A percentile compares a stretch with the other conserved stretches of the same genome.
Conservation (phyloP, 2,113 vertebrate genomes). For the Plecotus auritus region DNA sequence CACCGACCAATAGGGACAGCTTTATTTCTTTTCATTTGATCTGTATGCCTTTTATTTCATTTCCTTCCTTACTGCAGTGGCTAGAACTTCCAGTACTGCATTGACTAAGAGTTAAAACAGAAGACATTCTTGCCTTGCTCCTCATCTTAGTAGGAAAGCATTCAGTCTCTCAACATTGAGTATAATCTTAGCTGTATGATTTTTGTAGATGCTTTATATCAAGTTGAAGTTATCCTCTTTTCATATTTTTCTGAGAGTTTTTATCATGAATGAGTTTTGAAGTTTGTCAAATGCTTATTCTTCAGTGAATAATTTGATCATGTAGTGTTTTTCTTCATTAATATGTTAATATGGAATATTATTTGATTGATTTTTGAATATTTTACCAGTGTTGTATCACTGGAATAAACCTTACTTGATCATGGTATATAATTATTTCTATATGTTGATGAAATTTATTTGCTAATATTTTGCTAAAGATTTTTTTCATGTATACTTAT, state of each 20-base stretch:
- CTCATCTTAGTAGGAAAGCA: no score
- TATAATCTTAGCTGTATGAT: background rate
- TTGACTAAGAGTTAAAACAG: background rate
- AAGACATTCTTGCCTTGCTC: background rate
- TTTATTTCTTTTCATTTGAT: background rate
- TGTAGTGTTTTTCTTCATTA: background rate
- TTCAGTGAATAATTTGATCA: background rate
- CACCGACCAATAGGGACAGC: background rate
- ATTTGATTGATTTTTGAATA: background rate
- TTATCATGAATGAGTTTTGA: background rate
- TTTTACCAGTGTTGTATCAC: background rate
- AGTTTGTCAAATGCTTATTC: background rate
- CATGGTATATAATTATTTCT: background rate
- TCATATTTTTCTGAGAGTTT: background rate
- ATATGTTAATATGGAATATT: background rate
- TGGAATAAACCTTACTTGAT: background rate
- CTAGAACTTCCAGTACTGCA: background rate
- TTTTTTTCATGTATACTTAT: background rate
- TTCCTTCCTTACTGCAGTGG: background rate
- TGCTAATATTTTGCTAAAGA: background rate
- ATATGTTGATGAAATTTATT: background rate
- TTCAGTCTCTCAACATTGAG: background rate
- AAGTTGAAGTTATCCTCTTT: background rate
- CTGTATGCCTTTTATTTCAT: background rate
- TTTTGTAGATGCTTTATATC: background rate